phyloP scores from a whole-genome alignment of 1,140 invertebrate species.

The Nylanderia fulva region DNA sequence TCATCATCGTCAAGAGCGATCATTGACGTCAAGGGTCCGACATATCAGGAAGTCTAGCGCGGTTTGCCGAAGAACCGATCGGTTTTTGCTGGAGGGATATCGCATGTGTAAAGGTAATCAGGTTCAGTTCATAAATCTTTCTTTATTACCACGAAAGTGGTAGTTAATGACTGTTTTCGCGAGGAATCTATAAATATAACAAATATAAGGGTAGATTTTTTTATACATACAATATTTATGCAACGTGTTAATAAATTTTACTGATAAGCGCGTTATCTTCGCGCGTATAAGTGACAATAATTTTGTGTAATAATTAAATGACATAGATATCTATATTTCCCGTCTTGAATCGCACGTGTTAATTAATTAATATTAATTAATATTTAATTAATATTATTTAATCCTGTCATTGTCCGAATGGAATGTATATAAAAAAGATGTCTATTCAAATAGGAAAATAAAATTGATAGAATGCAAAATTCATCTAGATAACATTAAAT shows the following conservation, averaged over 20 bases:
- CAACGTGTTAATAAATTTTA: background rate
- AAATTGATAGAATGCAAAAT: background rate
- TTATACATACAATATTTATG: background rate
- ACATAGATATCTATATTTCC: background rate
- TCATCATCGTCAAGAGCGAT: background rate
- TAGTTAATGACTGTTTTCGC: background rate
- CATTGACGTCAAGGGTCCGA: background rate
- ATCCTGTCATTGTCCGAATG: background rate
- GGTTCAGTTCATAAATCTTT: background rate
- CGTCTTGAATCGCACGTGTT: background rate
- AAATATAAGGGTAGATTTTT: background rate
- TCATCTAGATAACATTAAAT: background rate
- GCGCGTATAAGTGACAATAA: background rate
- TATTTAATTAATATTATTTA: background rate
- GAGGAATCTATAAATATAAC: background rate
- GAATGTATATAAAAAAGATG: too few species aligned
- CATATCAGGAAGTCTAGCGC: background rate
- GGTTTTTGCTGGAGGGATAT: conserved; percentile 13
- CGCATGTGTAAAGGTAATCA: conserved; percentile 8
- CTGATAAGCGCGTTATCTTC: background rate
- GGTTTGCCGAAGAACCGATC: background rate
- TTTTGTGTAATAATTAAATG: background rate
- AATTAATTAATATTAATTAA: background rate
- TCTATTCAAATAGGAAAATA: too few species aligned
- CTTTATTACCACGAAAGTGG: conserved; percentile 40